These are phyloP conservation scores for Drosophila borealis DNA, from an alignment of 2,888 invertebrate genomes.

Conservation along the genomic window DNA sequence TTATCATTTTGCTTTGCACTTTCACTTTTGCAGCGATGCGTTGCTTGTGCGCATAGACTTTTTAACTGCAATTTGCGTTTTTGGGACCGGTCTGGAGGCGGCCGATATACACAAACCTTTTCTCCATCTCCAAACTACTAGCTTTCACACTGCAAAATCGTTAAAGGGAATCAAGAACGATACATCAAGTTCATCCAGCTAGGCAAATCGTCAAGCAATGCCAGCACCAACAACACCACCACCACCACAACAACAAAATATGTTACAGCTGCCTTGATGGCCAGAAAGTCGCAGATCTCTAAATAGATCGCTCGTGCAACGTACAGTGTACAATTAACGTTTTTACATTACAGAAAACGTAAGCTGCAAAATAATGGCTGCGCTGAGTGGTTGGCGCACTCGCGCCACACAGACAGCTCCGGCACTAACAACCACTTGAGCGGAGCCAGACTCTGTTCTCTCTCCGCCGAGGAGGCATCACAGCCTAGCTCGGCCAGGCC, in stretches of 20 bases:
- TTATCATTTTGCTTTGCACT: conserved; percentile 56
- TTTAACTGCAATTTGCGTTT: not conserved
- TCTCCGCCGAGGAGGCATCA: conserved; percentile 17
- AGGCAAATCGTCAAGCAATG: conserved; percentile 34
- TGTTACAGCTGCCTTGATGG: conserved; percentile 7
- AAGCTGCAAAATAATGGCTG: conserved; percentile 28
- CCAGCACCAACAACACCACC: conserved; percentile 36
- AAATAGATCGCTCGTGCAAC: conserved; percentile 3
- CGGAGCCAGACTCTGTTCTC: conserved; percentile 25
- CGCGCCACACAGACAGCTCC: not conserved
- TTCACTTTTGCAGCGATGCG: conserved; percentile 57
- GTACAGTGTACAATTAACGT: conserved; percentile 52
- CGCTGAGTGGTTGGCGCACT: conserved; percentile 12
- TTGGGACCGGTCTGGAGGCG: conserved; percentile 14
- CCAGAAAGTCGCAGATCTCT: conserved; percentile 26
- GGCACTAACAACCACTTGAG: conserved; percentile 9
- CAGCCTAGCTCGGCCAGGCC: conserved; percentile 28
- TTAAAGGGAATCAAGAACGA: conserved; percentile 82
- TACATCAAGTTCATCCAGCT: conserved; percentile 77
- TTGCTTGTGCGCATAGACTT: conserved; percentile 13
- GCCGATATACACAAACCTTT: conserved; percentile 15
- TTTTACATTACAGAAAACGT: conserved; percentile 66
- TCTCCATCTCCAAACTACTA: conserved; percentile 19
- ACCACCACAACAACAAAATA: conserved; percentile 33
- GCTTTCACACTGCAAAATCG: conserved; percentile 66